These are phyloP conservation scores for Globia sparganii DNA, from an alignment of 2,888 invertebrate species.

Conservation along the genomic window DNA sequence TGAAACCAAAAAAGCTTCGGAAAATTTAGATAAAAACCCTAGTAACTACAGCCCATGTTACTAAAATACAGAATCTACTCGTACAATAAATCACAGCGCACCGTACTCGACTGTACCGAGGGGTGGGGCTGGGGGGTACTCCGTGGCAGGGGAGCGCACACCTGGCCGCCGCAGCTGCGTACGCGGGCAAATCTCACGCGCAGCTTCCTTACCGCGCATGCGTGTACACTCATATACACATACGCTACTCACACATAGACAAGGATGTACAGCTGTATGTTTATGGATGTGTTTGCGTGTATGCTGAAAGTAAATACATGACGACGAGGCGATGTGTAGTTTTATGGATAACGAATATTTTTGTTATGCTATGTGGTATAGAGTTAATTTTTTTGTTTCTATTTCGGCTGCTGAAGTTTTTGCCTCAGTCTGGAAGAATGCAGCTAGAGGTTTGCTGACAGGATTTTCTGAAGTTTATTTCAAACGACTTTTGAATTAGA, in stretches of 20 bases:
- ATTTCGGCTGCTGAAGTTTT: background rate
- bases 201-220: slow-evolving; percentile 89
- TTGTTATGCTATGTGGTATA: background rate
- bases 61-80: slow-evolving; percentile 7
- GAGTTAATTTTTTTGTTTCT: slow-evolving; percentile 13
- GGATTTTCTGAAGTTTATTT: background rate
- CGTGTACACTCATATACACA: slow-evolving; percentile 76
- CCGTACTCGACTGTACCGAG: slow-evolving; percentile 76
- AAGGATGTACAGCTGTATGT: slow-evolving; percentile 54
- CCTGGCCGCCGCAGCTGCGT: slow-evolving; percentile 89
- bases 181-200: slow-evolving; percentile 89
- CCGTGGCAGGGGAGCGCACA: slow-evolving; percentile 83
- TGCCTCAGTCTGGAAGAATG: background rate
- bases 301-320: slow-evolving; percentile 52
- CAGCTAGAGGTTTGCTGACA: no score
- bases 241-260: slow-evolving; percentile 21
- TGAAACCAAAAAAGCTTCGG: background rate
- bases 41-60: background rate
- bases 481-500: no score
- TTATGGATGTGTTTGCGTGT: slow-evolving; percentile 29
- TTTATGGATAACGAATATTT: slow-evolving; percentile 35
- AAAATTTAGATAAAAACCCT: background rate
- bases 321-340: slow-evolving; percentile 44
- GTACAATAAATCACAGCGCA: slow-evolving; percentile 52
- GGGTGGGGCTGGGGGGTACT: slow-evolving; percentile 76